A percentile compares a stretch with the other conserved stretches of the same genome.
phyloP scores from a whole-genome alignment of 2,888 invertebrate genomes.

The Escarpia spicata region DNA sequence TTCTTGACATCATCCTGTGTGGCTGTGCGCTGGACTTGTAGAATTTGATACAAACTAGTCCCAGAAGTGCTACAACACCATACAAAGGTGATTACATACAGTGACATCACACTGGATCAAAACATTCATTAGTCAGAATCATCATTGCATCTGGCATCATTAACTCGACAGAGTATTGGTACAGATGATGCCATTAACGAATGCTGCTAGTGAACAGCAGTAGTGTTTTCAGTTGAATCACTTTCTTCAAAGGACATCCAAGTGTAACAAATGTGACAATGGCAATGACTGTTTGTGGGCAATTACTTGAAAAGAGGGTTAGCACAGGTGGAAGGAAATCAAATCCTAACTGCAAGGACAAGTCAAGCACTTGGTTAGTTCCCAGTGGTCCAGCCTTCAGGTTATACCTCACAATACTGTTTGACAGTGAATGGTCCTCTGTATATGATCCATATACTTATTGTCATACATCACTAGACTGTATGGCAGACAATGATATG shows the following conservation, averaged over 20 bases:
- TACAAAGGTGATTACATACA: neutral
- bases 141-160: neutral
- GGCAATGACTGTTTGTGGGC: neutral
- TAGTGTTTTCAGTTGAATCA: neutral
- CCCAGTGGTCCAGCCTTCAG: no score
- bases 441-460: no score
- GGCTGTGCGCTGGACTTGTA: slow-evolving; percentile 88
- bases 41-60: slow-evolving; percentile 75
- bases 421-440: no score
- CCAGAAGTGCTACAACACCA: slow-evolving; percentile 80
- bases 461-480: no score
- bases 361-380: no score
- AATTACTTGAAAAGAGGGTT: neutral
- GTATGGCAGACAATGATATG: no score
- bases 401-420: no score
- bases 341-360: no score
- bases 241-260: neutral
- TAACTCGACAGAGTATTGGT: neutral
- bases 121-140: neutral
- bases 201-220: neutral
- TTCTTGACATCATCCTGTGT: slow-evolving; percentile 95
- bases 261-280: neutral
- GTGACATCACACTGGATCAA: neutral
- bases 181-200: neutral
- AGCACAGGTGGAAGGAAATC: no score